Evolutionary conservation across 1,140 invertebrate genomes (phyloP).

Genomic region (Drosophila dunni): DNA sequence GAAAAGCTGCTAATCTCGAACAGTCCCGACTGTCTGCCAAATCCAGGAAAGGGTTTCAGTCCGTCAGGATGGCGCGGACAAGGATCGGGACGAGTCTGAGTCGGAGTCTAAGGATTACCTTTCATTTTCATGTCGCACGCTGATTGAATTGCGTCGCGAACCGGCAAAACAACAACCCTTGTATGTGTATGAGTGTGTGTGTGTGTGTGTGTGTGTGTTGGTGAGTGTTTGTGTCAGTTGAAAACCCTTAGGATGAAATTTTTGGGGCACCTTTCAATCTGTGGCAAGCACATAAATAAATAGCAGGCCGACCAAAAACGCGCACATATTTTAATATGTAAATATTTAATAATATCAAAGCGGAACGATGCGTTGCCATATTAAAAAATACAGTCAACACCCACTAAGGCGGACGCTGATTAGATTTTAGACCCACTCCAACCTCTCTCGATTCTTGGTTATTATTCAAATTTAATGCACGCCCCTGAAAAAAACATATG

Average conservation of each 20-base stretch:
- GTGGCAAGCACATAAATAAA: conserved; percentile 63
- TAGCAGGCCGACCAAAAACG: conserved; percentile 43
- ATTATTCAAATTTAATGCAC: conserved; percentile 64
- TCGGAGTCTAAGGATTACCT: conserved; percentile 49
- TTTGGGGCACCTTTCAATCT: conserved; percentile 66
- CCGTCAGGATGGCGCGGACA: conserved; percentile 37
- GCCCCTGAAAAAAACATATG: conserved; percentile 65
- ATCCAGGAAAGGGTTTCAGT: conserved; percentile 22
- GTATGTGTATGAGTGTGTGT: not conserved
- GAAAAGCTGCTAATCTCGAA: conserved; percentile 26
- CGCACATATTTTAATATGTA: conserved; percentile 75
- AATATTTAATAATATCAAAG: conserved; percentile 82
- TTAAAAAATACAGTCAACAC: conserved; percentile 59
- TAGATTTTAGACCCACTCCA: conserved; percentile 39
- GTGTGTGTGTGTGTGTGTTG: not conserved
- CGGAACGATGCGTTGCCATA: conserved; percentile 34
- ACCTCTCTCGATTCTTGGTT: not conserved
- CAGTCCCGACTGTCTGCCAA: conserved; percentile 13
- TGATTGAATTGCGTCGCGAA: conserved; percentile 75
- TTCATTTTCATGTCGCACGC: conserved; percentile 71
- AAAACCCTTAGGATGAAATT: conserved; percentile 22
- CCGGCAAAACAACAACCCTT: conserved; percentile 28
- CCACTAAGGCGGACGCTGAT: conserved; percentile 36
- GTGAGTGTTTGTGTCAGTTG: conserved; percentile 33
- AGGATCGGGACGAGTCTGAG: not conserved